phyloP scores from a whole-genome alignment of 2,113 vertebrate genomes.

The Upupa epops region DNA sequence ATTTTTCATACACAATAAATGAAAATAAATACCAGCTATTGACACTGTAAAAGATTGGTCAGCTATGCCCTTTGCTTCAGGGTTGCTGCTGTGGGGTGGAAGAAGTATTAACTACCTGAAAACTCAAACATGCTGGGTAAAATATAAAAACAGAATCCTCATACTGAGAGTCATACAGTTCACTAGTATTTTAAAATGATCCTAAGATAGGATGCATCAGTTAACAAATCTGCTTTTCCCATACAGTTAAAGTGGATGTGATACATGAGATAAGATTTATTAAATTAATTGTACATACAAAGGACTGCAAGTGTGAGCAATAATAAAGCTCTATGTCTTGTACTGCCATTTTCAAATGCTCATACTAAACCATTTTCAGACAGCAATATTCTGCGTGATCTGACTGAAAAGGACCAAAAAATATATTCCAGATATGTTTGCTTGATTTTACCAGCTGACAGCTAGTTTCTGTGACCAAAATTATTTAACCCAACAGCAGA shows the following conservation, averaged over 20 bases:
- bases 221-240: slow-evolving; percentile 7
- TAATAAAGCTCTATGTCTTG: neutral
- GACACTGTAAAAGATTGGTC: slow-evolving; percentile 10
- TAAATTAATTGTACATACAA: neutral
- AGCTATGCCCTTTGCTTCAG: slow-evolving; percentile 12
- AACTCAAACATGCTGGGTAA: slow-evolving; percentile 18
- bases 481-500: neutral
- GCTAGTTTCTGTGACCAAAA: neutral
- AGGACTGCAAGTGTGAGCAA: neutral
- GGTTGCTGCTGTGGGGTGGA: neutral
- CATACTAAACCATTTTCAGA: neutral
- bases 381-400: neutral
- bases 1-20: neutral
- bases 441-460: neutral
- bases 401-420: neutral
- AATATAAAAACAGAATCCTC: slow-evolving; percentile 42
- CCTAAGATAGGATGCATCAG: slow-evolving; percentile 23
- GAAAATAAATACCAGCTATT: slow-evolving; percentile 36
- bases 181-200: slow-evolving; percentile 36
- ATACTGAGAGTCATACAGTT: slow-evolving; percentile 37
- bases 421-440: neutral
- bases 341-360: neutral
- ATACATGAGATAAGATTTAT: slow-evolving; percentile 21
- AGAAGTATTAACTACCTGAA: slow-evolving; percentile 39
- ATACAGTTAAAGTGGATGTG: slow-evolving; percentile 15